Base-by-base conservation (phyloP, 2,888 invertebrate species). In the Agrochola litura region DNA sequence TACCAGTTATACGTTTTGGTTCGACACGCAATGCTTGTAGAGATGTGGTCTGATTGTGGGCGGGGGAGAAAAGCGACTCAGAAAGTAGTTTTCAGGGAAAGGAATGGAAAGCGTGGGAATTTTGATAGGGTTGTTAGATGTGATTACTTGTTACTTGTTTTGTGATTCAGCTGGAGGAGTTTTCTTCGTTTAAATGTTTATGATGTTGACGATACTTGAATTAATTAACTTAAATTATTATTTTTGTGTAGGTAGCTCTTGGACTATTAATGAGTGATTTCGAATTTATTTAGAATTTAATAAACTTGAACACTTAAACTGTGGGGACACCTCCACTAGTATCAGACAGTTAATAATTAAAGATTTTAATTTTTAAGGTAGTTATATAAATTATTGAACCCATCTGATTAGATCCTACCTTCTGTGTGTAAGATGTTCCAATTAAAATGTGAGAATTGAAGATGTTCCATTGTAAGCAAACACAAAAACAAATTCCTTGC, bases 1-100 rank as follows among this genome's bases (percentile, higher is more conserved):
- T 69, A 79, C 78, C 68, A 80, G 86, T 86, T 88, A 85, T 87
- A 85, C 83, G 84, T 86, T 90, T 87, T 85, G 85, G 85, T 85
- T 86, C 85, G 82, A 83, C 89, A 90, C 86, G 90, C 89, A 85
- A 89, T 79, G 74, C 8, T 16, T 37, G 49, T 84, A 75, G 72
- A 43, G 84, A 52, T 54, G 22, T 54, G 79, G 85, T 78, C 0
- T 0, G 14, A 68, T 22, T 75, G 81, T 43, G 5, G 43, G 78
- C 73, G 85, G 52, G 10, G 19, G 41, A 41, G 52, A 8, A 71
- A 49, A 76, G 16, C 16, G 19, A 56, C 0, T 16, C 9, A 6
- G 37, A 65, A 60, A 63, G 22, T 69, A 2, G 65, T 14, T 56
- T 56, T 41, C 25, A 25, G 16, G 60, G 5, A 65, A 73, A 25